These are phyloP conservation scores for Aphelenchoides fujianensis DNA, from an alignment of 1,140 invertebrate genomes.

Conservation along the genomic window DNA sequence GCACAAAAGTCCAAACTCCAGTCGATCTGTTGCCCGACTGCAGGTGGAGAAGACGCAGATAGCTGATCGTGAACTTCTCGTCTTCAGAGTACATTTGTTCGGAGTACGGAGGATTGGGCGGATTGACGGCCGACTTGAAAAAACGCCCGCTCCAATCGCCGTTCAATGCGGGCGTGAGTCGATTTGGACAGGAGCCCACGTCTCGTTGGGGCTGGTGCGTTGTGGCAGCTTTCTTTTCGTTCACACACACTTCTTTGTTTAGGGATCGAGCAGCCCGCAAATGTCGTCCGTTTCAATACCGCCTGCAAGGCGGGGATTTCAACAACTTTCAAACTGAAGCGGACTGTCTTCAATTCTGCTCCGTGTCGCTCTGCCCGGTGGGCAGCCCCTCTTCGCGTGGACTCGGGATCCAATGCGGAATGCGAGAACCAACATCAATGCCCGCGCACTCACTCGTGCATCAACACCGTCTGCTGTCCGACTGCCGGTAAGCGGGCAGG, in stretches of 20 bases:
- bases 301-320: constrained; percentile 51
- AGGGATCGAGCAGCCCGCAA: constrained; percentile 28
- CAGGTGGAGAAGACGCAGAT: constrained; percentile 22
- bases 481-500: constrained; percentile 35
- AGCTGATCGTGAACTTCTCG: neutral
- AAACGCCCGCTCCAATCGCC: constrained; percentile 16
- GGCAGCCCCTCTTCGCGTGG: constrained; percentile 40
- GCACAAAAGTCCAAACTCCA: constrained; percentile 24
- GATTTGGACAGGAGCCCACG: constrained; percentile 27
- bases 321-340: constrained; percentile 49
- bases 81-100: constrained; percentile 41
- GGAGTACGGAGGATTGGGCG: constrained; percentile 37
- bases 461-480: constrained; percentile 37
- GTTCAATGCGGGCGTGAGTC: constrained; percentile 30
- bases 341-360: constrained; percentile 44
- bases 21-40: constrained; percentile 38
- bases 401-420: constrained; percentile 35
- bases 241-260: too few relatives aligned
- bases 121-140: constrained; percentile 11
- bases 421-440: constrained; percentile 38
- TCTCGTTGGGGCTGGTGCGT: constrained; percentile 37
- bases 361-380: constrained; percentile 32
- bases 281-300: constrained; percentile 43
- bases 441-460: constrained; percentile 41
- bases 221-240: neutral